These are phyloP conservation scores for Sphaeramia orbicularis DNA, from an alignment of 2,797 vertebrate genomes.

Conservation along the genomic window DNA sequence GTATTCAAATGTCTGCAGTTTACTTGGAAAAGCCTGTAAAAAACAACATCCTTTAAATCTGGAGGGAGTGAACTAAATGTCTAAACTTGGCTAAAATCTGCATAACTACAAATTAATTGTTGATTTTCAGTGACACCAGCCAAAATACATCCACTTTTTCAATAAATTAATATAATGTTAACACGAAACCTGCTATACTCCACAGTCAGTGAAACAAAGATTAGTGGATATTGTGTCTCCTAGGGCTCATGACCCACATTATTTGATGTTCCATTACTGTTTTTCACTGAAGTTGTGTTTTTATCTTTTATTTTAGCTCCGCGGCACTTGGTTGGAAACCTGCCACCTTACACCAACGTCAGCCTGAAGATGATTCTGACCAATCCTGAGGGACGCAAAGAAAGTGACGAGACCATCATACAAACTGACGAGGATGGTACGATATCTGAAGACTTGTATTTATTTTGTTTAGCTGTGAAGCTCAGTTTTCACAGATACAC, in stretches of 20 bases:
- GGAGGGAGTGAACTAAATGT: too few relatives aligned
- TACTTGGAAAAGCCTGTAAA: too few relatives aligned
- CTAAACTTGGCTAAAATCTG: too few relatives aligned
- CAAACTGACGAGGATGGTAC: conserved; percentile 98
- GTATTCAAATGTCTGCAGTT: too few relatives aligned
- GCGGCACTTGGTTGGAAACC: conserved; percentile 92
- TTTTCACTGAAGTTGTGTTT: not conserved
- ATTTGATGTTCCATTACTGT: not conserved
- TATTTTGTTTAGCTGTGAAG: not conserved
- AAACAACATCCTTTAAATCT: too few relatives aligned
- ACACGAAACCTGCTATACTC: too few relatives aligned
- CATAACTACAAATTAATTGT: too few relatives aligned
- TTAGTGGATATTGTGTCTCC: too few relatives aligned
- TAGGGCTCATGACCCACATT: not conserved
- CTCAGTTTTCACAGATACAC: too few relatives aligned
- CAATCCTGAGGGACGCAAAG: conserved; percentile 97
- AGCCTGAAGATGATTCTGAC: conserved; percentile 99
- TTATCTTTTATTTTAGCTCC: conserved; percentile 80
- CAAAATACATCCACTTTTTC: too few relatives aligned
- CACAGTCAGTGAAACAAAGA: too few relatives aligned
- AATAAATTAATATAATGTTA: too few relatives aligned
- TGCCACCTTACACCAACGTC: conserved; percentile 97
- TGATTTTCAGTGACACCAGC: conserved; percentile 1
- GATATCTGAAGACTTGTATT: conserved; percentile 10
- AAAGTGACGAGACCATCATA: conserved; percentile 97